Evolutionary conservation across 1,140 invertebrate species (phyloP), one percentile per base, ranked within the genome.

Genomic region (Portunus trituberculatus): DNA sequence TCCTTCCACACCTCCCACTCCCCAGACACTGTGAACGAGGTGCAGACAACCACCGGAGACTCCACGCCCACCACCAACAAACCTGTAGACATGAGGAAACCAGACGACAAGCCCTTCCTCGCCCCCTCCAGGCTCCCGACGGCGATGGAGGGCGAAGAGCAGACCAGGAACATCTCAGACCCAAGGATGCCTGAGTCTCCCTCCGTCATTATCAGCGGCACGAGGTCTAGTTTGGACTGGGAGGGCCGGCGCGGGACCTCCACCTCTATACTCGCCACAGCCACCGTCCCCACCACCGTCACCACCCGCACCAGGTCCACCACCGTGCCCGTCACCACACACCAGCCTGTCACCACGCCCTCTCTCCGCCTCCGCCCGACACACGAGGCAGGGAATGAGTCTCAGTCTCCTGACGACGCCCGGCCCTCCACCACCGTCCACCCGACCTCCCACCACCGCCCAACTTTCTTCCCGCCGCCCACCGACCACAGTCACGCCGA

Each of bases 291-390:
- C 28, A 29, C 94, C 16, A 95, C 83, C 76, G 94, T 95, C 90
- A 95, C 94, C 84, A 95, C 94, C 20, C 91, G 94, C 32, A 95
- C 94, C 14, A 39, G 94, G 4, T 95, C 94, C 59, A 95, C 94
- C 83, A 95, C 94, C 14, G 94, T 95, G 25, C 94, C 91, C 67
- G 52, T 95, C 84, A 95, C 94, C 84, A 93, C 91, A 3, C 94
- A 95, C 84, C 59, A 45, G 32, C 89, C 89, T 2, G 82, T 52
- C 31, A 82, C 83, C 84, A 92, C n/a, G 52, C 90, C 94, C 20
- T 92, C 28, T 39, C 45, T 93, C n/a, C 20, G 28, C 82, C 29
- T 4, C 76, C 82, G 20, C 67, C 31, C 28, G 2, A 90, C 76
- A 28, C 16, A n/a, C n/a, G 45, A 48, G 48, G 29, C 20, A 0